Percentiles rank a stretch among this genome's conserved stretches.
Conservation (phyloP, 2,113 vertebrate genomes). For the Pimephales promelas region DNA sequence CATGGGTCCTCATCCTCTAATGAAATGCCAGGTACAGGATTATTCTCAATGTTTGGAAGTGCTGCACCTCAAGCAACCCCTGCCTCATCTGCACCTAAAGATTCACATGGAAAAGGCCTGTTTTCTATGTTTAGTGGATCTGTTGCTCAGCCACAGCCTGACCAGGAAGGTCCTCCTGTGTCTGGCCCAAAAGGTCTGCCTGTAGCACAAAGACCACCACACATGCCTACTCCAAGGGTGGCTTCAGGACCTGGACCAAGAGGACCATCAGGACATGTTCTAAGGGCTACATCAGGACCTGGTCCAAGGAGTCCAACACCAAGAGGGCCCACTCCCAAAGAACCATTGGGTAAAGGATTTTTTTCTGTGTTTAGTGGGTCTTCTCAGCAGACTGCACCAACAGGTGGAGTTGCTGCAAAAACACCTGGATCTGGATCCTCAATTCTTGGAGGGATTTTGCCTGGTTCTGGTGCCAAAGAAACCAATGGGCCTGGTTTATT, state of each 20-base stretch:
- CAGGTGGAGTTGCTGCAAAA: constrained; percentile 60
- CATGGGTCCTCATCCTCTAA: constrained; percentile 67
- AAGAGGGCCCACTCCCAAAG: constrained; percentile 55
- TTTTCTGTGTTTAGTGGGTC: constrained; percentile 75
- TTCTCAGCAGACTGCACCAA: constrained; percentile 43
- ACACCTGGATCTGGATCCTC: constrained; percentile 42
- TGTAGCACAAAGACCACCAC: constrained; percentile 29
- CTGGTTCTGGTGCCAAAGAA: constrained; percentile 60
- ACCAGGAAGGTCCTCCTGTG: not conserved
- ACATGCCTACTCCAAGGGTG: constrained; percentile 27
- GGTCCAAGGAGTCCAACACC: constrained; percentile 33
- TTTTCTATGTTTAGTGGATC: constrained; percentile 73
- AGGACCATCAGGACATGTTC: constrained; percentile 44
- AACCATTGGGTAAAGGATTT: constrained; percentile 69
- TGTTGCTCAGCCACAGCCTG: constrained; percentile 58
- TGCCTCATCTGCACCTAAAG: constrained; percentile 57
- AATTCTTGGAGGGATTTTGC: constrained; percentile 40
- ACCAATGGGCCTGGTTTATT: constrained; percentile 70
- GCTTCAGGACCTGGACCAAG: constrained; percentile 25
- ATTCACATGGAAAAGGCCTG: constrained; percentile 67
- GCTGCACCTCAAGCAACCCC: constrained; percentile 57
- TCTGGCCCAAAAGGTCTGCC: not conserved
- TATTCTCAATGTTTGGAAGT: constrained; percentile 77
- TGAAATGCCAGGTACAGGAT: constrained; percentile 66
- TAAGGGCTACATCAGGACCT: not conserved